Conservation (phyloP, 2,113 vertebrate species). For the Eurypyga helias region DNA sequence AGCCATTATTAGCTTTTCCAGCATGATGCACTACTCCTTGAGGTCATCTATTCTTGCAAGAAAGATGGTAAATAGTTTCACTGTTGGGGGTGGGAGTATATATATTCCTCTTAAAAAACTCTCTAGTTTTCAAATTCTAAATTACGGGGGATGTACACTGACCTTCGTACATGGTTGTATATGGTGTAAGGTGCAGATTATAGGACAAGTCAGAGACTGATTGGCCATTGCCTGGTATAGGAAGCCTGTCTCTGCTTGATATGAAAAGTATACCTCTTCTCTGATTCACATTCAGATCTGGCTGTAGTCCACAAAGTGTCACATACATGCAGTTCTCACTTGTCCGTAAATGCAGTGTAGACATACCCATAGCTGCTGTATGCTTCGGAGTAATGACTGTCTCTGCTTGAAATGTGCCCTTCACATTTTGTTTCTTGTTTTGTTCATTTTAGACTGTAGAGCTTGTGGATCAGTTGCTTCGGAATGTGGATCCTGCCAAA, state of each 20-base stretch:
- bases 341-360: not conserved
- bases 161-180: not conserved
- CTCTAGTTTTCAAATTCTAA: not conserved
- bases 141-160: accelerated
- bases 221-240: not conserved
- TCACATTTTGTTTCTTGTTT: constrained; percentile 47
- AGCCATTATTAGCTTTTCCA: not conserved
- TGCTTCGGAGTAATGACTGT: not conserved
- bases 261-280: not conserved
- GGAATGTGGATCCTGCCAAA: constrained; percentile 90
- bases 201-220: not conserved
- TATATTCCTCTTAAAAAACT: not conserved
- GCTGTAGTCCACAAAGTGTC: not conserved
- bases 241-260: not conserved
- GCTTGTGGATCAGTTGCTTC: constrained; percentile 95
- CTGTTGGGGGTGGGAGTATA: not conserved
- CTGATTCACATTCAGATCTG: not conserved
- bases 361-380: not conserved
- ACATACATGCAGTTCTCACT: accelerated
- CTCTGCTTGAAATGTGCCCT: not conserved
- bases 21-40: not conserved
- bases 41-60: not conserved
- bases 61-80: not conserved
- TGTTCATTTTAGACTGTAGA: constrained; percentile 88
- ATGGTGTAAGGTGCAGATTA: not conserved